Evolutionary conservation across 2,888 invertebrate species (phyloP).

Genomic region (Archips xylosteana): DNA sequence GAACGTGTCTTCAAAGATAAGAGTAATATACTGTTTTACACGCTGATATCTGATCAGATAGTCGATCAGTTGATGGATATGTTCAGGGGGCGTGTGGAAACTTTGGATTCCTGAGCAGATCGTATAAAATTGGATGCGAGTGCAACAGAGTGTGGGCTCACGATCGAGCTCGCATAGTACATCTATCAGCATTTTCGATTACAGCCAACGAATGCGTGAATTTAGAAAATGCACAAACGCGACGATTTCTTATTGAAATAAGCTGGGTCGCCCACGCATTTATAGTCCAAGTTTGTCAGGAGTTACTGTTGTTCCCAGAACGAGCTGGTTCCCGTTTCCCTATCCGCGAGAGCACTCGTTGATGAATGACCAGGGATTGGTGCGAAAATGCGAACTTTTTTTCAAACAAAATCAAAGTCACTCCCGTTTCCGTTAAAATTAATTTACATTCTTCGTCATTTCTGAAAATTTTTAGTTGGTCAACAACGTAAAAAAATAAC

Average conservation of each 20-base stretch:
- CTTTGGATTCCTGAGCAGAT: constrained; percentile 13
- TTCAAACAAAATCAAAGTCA: too few species aligned
- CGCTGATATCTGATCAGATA: constrained; percentile 12
- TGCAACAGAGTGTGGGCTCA: constrained; percentile 15
- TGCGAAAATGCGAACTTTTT: too few species aligned
- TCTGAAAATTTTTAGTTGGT: not conserved
- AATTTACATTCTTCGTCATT: not conserved
- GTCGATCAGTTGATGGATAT: constrained; percentile 21
- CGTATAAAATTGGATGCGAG: constrained; percentile 15
- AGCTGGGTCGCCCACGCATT: not conserved
- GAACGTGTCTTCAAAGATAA: constrained; percentile 25
- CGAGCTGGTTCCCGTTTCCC: too few species aligned
- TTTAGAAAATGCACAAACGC: constrained; percentile 7
- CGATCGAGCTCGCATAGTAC: constrained; percentile 4
- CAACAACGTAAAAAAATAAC: constrained; percentile 10
- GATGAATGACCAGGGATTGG: too few species aligned
- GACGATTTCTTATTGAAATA: constrained; percentile 2
- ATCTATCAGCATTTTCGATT: constrained; percentile 35
- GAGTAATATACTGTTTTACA: constrained; percentile 15
- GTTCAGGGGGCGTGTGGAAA: constrained; percentile 15
- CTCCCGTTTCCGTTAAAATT: not conserved
- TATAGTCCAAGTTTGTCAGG: too few species aligned
- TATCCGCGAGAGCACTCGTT: too few species aligned
- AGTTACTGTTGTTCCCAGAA: too few species aligned
- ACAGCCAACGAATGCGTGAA: constrained; percentile 32